Evolutionary conservation across 2,113 vertebrate species (phyloP).

Genomic region (Etia nguti): DNA sequence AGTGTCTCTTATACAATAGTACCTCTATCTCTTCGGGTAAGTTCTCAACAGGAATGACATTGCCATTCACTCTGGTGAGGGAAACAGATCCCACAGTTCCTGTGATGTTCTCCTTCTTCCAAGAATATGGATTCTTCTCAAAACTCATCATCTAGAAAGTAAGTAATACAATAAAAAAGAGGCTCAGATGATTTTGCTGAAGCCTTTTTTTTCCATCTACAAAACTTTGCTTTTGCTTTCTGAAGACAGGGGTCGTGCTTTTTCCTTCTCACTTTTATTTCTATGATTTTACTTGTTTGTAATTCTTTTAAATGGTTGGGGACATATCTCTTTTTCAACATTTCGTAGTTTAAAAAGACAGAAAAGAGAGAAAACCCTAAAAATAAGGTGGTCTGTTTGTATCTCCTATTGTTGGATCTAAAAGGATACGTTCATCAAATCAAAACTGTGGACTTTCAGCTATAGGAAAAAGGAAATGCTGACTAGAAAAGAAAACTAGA

Average conservation of each 20-base stretch:
- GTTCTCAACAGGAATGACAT: slow-evolving; percentile 76
- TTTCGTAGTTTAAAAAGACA: neutral
- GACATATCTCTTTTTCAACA: neutral
- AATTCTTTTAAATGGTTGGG: neutral
- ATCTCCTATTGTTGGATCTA: neutral
- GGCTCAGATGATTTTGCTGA: neutral
- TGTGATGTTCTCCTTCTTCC: slow-evolving; percentile 71
- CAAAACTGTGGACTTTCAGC: neutral
- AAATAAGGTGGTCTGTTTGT: neutral
- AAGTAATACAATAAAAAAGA: neutral
- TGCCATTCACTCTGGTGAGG: slow-evolving; percentile 78
- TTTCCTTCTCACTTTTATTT: neutral
- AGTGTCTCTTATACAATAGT: neutral
- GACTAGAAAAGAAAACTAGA: neutral
- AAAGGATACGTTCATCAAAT: neutral
- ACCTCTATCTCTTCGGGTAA: slow-evolving; percentile 86
- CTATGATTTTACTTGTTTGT: neutral
- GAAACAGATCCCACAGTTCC: slow-evolving; percentile 81
- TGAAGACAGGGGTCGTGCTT: fast-evolving
- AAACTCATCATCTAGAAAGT: slow-evolving; percentile 87
- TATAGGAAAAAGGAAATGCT: neutral
- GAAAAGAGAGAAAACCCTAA: neutral
- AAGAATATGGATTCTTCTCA: slow-evolving; percentile 80
- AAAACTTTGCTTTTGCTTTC: neutral
- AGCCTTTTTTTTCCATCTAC: neutral